Evolutionary conservation across 1,140 invertebrate species (phyloP), one percentile per base, ranked within the genome.

Genomic region (Aleiodes sp.): DNA sequence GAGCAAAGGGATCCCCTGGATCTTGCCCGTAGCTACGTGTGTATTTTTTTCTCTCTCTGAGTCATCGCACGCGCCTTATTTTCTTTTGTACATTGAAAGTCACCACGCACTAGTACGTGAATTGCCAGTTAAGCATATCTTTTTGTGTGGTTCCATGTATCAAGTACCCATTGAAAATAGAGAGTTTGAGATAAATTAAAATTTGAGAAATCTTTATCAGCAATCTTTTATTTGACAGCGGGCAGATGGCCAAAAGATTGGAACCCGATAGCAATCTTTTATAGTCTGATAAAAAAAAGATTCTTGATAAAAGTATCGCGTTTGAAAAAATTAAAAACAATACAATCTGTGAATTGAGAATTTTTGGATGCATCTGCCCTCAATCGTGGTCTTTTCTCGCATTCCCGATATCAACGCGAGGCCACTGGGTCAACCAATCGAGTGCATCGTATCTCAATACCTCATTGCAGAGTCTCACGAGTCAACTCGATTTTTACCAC

Each of bases 341-440:
- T n/a, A n/a, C n/a, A n/a, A n/a, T n/a, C n/a, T n/a, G n/a, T n/a
- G 7, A 43, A 2, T 4, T 43, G 39, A 16, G 1, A 16, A 12
- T 16, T 43, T 43, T 43, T 43, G 39, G 39, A 43, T 43, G 10
- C 28, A 21, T 33, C 12, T 65, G 41, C 19, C 46, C 46, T 19
- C 46, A 52, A 65, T 65, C 63, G 28, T 52, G 63, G 31, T 31
- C 52, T 62, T 33, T 16, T 33, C 19, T 9, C 26, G 65, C 65
- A 66, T 66, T 66, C 65, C 52, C 9, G 52, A 46, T 9, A 28
- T 33, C n/a, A n/a, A 33, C 24, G 31, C n/a, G 33, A 35, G 65
- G 65, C 39, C 65, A 66, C 65, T 66, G 33, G 65, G 65, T 66
- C 65, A 66, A 4, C 46, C 8, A 65, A n/a, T 65, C 63, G 35